Conservation (phyloP, 2,113 vertebrate genomes). For the Protomyctophum bolini region DNA sequence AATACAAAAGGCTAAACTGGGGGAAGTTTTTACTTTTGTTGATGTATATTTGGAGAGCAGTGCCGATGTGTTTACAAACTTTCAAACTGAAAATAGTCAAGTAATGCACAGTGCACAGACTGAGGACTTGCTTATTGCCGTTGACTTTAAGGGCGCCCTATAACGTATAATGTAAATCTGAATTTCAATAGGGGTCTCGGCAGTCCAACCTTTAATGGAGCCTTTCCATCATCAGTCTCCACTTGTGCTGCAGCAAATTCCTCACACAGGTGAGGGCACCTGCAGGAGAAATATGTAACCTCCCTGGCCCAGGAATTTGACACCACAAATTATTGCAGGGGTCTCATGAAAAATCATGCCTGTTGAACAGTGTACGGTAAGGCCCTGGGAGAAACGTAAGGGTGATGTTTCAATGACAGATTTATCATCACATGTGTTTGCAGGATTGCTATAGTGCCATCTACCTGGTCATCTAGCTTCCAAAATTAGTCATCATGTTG, state of each 20-base stretch:
- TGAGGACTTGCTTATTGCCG: no score
- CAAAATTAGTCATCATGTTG: constrained; percentile 40
- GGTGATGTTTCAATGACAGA: constrained; percentile 42
- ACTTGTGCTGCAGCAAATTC: constrained; percentile 47
- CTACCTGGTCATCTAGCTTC: constrained; percentile 12
- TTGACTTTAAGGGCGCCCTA: neutral
- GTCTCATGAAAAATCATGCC: neutral
- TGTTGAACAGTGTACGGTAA: neutral
- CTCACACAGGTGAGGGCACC: constrained; percentile 55
- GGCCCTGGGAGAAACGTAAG: neutral
- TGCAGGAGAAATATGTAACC: constrained; percentile 65
- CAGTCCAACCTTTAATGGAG: constrained; percentile 49
- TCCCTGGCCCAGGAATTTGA: constrained; percentile 52
- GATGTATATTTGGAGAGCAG: neutral
- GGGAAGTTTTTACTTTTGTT: neutral
- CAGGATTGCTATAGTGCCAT: constrained; percentile 43
- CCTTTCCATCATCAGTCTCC: constrained; percentile 55
- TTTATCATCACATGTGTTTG: constrained; percentile 30
- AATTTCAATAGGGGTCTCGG: neutral
- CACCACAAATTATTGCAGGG: constrained; percentile 10
- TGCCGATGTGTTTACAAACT: neutral
- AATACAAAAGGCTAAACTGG: neutral
- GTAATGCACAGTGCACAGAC: neutral
- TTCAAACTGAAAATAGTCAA: neutral
- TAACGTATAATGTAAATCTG: no score